Evolutionary conservation across 2,113 vertebrate genomes (phyloP), one percentile per base, ranked within the genome.

Genomic region (Pangasianodon gigas): DNA sequence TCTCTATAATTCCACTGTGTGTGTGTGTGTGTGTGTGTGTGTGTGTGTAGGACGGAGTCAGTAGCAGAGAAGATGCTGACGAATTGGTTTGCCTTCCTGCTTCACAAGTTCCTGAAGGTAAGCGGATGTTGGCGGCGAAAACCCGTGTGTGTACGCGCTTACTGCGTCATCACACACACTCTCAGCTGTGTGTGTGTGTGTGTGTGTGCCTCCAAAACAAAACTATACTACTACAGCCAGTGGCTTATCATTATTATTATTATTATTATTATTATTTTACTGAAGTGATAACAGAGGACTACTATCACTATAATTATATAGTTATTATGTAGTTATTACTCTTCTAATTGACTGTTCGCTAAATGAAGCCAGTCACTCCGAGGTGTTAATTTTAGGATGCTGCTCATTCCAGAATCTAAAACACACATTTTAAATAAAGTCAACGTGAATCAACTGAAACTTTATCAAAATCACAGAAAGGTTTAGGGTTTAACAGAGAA

Each of bases 81-180:
- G 3, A 87, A 87, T 46, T 87, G 71, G 86, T 87, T 87, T 87
- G 71, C 97, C 83, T 97, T 97, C 92, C 95, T 97, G 2, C 95
- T 97, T 9, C 97, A 97, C 93, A 96, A 96, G 77, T 97, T 97
- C 92, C 94, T 97, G 85, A 97, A 97, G 96, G 97, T 97, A 93
- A 81, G 11, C 0, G 51, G 9, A 58, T 14, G 32, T 56, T 56
- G 10, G 8, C 2, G 7, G 16, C 1, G 6, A 26, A 11, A 1
- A 10, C 46, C 3, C 13, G 8, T 44, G 37, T 48, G 44, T 26
- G 74, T 11, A 4, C 13, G 10, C 2, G 4, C 69, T 6, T 14
- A 37, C 69, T 74, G 14, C 16, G 14, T 71, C 29, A 83, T n/a
- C 21, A 13, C 37, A 56, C 21, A 32, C 52, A 13, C 51, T 54